Conservation (phyloP, 2,113 vertebrate genomes). For the Aphyosemion australe region DNA sequence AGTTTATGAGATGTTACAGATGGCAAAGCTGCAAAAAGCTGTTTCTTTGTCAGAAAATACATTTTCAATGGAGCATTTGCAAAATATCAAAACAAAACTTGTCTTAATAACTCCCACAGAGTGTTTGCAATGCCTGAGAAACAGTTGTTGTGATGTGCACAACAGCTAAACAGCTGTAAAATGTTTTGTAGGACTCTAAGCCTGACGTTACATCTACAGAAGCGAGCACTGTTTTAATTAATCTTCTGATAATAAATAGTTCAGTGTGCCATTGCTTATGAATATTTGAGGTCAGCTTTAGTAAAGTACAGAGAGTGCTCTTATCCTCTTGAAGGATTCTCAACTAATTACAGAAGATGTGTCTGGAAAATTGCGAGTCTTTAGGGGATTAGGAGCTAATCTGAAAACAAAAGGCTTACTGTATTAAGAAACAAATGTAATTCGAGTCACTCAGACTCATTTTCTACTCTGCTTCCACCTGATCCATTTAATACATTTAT, state of each 20-base stretch:
- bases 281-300: constrained; percentile 37
- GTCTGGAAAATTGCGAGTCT: constrained; percentile 38
- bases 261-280: constrained; percentile 16
- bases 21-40: background rate
- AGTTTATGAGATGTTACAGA: no score
- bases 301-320: constrained; percentile 32
- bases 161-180: background rate
- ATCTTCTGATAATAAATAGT: constrained; percentile 31
- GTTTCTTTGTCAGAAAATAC: background rate
- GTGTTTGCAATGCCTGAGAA: background rate
- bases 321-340: constrained; percentile 49
- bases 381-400: constrained; percentile 43
- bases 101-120: background rate
- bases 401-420: constrained; percentile 60
- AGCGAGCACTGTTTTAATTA: constrained; percentile 34
- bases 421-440: constrained; percentile 52
- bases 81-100: background rate
- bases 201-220: background rate
- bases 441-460: constrained; percentile 8
- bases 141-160: background rate
- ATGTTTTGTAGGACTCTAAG: background rate
- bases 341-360: constrained; percentile 44
- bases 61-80: background rate
- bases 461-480: background rate
- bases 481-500: constrained; percentile 15